Base-by-base conservation (phyloP, 2,797 vertebrate genomes). In the Myotis pilosus region DNA sequence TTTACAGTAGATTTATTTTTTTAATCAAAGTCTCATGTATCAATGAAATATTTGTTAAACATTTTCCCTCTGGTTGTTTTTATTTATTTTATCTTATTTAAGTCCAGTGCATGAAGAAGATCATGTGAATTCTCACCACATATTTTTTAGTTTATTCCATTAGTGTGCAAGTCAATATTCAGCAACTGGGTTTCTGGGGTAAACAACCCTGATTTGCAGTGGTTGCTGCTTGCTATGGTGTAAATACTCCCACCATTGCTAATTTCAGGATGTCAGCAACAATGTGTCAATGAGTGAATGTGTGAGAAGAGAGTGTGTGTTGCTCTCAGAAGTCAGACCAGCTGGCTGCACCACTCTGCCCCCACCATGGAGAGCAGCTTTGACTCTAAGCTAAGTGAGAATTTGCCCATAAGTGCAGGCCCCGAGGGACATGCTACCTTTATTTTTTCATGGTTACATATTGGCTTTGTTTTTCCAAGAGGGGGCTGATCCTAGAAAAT, bases 271-370 rank as follows among this genome's bases (percentile, higher is more conserved):
- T 30, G 7, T 17, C 9, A 2, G 4, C 2, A n/a, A n/a, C n/a
- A 0, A 0, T n/a, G 3, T 0, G 8, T 38, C 3, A 0, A 49
- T 0, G 22, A 15, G 64, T 2, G 0, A 33, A n/a, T 33, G 33
- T 22, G 4, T 1, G 9, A 22, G 16, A 53, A 2, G 33, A 28
- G 49, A 53, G 10, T 3, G 19, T 0, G 0, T 0, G 0, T 1
- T 6, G 19, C 36, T 44, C 25, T 16, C 19, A 15, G 38, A 23
- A 30, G 49, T 33, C 44, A 5, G 71, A 20, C 11, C 16, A 9
- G 53, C 69, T 1, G 19, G 25, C 20, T 20, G 23, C 2, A 9
- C 30, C 0, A 1, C 33, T 74, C 47, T 13, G 0, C 1, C 33
- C 6, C 62, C 5, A 1, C 8, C 0, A 10, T 23, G 13, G 10